A percentile compares a stretch with the other conserved stretches of the same genome.
phyloP scores from a whole-genome alignment of 2,113 vertebrate genomes.

The Anhinga anhinga region DNA sequence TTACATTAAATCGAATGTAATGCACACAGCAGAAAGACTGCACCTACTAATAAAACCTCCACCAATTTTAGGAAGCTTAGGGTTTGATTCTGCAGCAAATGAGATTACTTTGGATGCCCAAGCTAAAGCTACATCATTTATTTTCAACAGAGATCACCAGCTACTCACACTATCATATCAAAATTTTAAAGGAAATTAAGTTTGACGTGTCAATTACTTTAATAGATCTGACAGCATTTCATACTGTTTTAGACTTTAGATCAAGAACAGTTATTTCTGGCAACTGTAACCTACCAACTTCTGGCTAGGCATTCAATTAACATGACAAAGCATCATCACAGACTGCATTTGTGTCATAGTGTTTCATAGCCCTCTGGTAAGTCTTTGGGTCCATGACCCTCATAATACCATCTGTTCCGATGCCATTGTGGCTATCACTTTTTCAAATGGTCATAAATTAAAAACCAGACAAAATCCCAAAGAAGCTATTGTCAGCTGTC shows the following conservation, averaged over 20 bases:
- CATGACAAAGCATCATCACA: constrained; percentile 6
- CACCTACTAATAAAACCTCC: background rate
- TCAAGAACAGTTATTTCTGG: constrained; percentile 27
- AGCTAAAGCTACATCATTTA: background rate
- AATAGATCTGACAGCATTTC: background rate
- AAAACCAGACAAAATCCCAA: background rate
- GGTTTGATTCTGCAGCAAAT: background rate
- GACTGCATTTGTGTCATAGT: background rate
- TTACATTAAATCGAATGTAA: background rate
- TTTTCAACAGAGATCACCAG: background rate
- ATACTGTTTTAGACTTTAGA: background rate
- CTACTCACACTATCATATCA: background rate
- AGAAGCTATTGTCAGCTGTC: background rate
- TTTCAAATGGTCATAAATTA: constrained; percentile 18
- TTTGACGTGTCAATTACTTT: background rate
- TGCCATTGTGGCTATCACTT: background rate
- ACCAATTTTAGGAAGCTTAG: background rate
- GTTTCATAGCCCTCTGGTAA: constrained; percentile 4
- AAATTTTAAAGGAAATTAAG: constrained; percentile 15
- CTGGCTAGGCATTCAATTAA: background rate
- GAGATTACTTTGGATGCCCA: background rate
- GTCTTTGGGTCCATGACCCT: background rate
- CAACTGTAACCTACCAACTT: constrained; percentile 7
- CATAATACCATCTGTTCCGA: background rate
- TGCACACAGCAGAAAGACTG: background rate